Percentiles rank a stretch among this genome's conserved stretches.
phyloP scores from a whole-genome alignment of 2,113 vertebrate genomes.

The Trichechus manatus region DNA sequence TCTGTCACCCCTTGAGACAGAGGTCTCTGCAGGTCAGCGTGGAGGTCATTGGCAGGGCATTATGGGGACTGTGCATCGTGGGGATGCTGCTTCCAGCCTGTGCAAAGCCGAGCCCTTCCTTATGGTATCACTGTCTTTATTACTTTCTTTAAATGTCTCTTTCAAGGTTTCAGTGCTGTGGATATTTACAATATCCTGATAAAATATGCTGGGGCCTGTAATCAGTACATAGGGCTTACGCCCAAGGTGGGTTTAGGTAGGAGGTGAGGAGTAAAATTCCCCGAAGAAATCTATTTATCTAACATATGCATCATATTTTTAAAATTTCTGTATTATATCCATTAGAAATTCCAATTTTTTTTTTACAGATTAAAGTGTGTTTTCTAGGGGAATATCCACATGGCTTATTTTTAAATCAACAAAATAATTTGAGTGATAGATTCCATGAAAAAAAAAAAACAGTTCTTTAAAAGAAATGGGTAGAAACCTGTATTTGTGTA shows the following conservation, averaged over 20 bases:
- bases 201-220: constrained; percentile 57
- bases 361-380: constrained; percentile 30
- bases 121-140: constrained; percentile 71
- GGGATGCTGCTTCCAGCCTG: background rate
- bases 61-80: constrained; percentile 61
- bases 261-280: constrained; percentile 59
- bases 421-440: constrained; percentile 52
- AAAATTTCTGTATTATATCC: constrained; percentile 15
- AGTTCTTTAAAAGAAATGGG: constrained; percentile 40
- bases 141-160: constrained; percentile 74
- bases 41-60: constrained; percentile 81
- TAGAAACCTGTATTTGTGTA: constrained; percentile 46
- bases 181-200: constrained; percentile 58
- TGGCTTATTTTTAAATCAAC: background rate
- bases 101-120: constrained; percentile 50
- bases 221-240: constrained; percentile 39
- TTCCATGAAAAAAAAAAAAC: background rate
- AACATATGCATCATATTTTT: constrained; percentile 5
- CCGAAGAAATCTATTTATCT: constrained; percentile 61
- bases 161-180: constrained; percentile 66
- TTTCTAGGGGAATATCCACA: constrained; percentile 27
- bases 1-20: constrained; percentile 85
- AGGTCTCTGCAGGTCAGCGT: constrained; percentile 82
- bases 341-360: constrained; percentile 31
- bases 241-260: constrained; percentile 43